Base-by-base conservation (phyloP, 2,113 vertebrate species). In the Phalacrocorax aristotelis region DNA sequence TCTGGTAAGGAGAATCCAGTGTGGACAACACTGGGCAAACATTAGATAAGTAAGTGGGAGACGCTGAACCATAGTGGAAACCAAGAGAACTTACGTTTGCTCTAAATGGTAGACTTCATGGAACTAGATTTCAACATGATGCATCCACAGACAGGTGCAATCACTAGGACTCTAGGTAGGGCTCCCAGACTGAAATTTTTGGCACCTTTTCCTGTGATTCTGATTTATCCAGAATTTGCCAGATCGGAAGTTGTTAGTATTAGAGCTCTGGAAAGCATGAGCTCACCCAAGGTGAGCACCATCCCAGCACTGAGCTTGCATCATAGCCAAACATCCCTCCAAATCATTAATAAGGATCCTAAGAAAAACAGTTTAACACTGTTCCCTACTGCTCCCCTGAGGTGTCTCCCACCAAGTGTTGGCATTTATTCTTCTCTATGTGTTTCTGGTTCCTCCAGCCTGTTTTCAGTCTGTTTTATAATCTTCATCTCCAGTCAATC, bases 401-500 rank as follows among this genome's bases (percentile, higher is more conserved):
- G 88, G 58, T 79, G 76, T 84, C 61, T 82, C 72, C 74, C 81
- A 89, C 93, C 54, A 76, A 79, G 69, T 66, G 44, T 9, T 94
- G 77, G 91, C 87, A 79, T 83, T 87, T 91, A 89, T 82, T 87
- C 70, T 87, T 74, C 34, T 38, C 62, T 84, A 4, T 55, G n/a
- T 79, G 49, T 87, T 95, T 87, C 77, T 75, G 44, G 54, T 82
- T 57, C 57, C 54, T 84, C 69, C 36, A 89, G 91, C 36, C 49
- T 96, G 8, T 90, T 96, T 96, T 93, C 85, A 87, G 68, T 90
- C 66, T 89, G 49, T 25, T 92, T 91, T 85, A 79, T 79, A 94
- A 87, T 87, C 36, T 64, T 77, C 77, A 79, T 76, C 81, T 83
- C 54, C 38, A 89, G 83, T 93, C 87, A 95, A 82, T 89, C 64